These are phyloP conservation scores for Probosciger aterrimus DNA, from an alignment of 2,113 vertebrate species.

Conservation along the genomic window DNA sequence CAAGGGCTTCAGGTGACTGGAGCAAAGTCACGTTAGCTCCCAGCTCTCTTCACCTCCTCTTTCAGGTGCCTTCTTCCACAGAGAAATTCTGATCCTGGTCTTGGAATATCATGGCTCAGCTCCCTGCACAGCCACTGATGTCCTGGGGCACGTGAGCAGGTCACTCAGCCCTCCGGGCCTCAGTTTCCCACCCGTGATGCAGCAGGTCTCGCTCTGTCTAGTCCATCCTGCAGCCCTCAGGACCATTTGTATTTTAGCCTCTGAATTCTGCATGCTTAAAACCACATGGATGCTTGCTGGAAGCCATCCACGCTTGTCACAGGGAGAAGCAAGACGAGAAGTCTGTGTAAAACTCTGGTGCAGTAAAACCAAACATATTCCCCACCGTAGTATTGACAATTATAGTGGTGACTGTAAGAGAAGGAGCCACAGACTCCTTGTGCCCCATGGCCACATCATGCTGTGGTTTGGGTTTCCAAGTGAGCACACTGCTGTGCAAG, in stretches of 20 bases:
- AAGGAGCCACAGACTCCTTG: neutral
- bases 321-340: neutral
- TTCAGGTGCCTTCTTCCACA: neutral
- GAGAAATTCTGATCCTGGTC: neutral
- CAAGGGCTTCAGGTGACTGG: neutral
- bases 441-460: fast-evolving
- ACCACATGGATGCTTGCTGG: neutral
- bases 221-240: neutral
- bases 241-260: neutral
- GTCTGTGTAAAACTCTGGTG: neutral
- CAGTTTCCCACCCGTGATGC: neutral
- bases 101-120: neutral
- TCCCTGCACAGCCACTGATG: neutral
- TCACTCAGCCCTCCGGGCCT: neutral
- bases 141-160: neutral
- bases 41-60: neutral
- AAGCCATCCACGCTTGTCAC: neutral
- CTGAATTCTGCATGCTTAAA: neutral
- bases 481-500: neutral
- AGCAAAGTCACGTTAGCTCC: neutral
- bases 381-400: neutral
- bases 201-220: neutral
- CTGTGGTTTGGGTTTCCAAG: neutral
- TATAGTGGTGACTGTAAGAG: no score
- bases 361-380: neutral